These are phyloP conservation scores for Etheostoma perlongum DNA, from an alignment of 2,797 vertebrate species.

Conservation along the genomic window DNA sequence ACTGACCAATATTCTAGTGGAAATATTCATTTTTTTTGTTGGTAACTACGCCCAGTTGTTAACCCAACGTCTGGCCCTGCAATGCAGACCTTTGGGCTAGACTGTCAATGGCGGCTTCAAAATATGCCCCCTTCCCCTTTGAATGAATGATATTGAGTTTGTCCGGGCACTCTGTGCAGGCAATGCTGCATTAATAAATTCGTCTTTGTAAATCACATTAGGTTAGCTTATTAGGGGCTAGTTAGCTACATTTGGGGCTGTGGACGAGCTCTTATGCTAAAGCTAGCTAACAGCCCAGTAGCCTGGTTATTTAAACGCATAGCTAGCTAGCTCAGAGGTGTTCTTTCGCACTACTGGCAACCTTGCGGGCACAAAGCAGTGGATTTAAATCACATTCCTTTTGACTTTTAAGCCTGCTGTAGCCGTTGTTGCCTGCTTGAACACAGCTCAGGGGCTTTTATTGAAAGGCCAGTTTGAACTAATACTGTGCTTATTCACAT, in stretches of 20 bases:
- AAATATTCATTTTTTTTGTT: slow-evolving; percentile 38
- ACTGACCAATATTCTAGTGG: background rate
- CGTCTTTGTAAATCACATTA: background rate
- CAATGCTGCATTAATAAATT: background rate
- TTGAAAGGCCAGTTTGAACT: slow-evolving; percentile 1
- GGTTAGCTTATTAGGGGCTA: background rate
- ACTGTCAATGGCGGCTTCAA: slow-evolving; percentile 74
- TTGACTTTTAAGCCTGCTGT: slow-evolving; percentile 15
- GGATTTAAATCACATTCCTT: slow-evolving; percentile 52
- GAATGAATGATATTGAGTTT: slow-evolving; percentile 48
- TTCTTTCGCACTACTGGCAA: slow-evolving; percentile 44
- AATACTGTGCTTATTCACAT: background rate
- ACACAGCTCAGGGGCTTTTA: background rate
- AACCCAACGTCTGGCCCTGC: slow-evolving; percentile 78
- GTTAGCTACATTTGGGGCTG: background rate
- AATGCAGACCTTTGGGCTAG: slow-evolving; percentile 77
- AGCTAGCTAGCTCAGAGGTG: slow-evolving; percentile 45
- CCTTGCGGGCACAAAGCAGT: slow-evolving; percentile 18
- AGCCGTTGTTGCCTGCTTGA: slow-evolving; percentile 5
- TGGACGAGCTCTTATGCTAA: slow-evolving; percentile 60
- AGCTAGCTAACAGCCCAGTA: slow-evolving; percentile 54
- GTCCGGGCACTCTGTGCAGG: background rate
- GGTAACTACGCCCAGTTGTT: slow-evolving; percentile 81
- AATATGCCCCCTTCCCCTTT: slow-evolving; percentile 39
- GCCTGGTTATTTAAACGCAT: slow-evolving; percentile 45